Base-by-base conservation (phyloP, 1,140 invertebrate genomes). In the Neuroterus valhalla region DNA sequence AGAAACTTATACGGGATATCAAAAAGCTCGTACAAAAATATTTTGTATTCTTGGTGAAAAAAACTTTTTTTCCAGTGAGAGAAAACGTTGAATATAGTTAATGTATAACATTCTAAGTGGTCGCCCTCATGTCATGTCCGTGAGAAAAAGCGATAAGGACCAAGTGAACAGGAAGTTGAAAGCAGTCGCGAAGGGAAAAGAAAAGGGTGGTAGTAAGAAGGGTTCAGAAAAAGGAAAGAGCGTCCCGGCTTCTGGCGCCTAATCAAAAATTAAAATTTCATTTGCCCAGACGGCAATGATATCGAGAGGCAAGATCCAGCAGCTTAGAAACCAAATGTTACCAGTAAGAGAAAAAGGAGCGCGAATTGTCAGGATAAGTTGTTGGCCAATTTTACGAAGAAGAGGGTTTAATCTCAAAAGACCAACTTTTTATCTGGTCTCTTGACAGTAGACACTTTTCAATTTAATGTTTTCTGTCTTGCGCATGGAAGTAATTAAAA, bases 221-320 rank as follows among this genome's bases (percentile, higher is more conserved):
- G 21, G 55, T 62, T 15, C n/a, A 38, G 21, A 72, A 72, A 72
- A 70, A 75, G 79, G 73, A 77, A 46, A 72, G 75, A 62, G 66
- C 45, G 70, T 78, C 46, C 17, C 43, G 48, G 72, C 67, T 75
- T 78, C 75, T 77, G 74, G 76, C 48, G 77, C 73, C 85, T 89
- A 88, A 88, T 89, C 79, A 89, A 88, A 88, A 86, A 89, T 89
- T 88, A 87, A 89, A 89, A 85, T 88, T 88, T 89, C 86, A 88
- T 88, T 87, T 79, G 81, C 75, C 80, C 75, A 80, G 71, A 75
- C 80, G 66, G 66, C 68, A 70, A 50, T 77, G 76, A 77, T 82
- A 84, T 81, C 78, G 73, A 78, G 67, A 75, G 44, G 55, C 44
- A 31, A 70, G 73, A 77, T 79, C 74, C 78, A 31, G 62, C 68